A percentile compares a stretch with the other conserved stretches of the same genome.
These are phyloP conservation scores for Xanthorhoe spadicearia DNA, from an alignment of 2,888 invertebrate species.

Conservation along the genomic window DNA sequence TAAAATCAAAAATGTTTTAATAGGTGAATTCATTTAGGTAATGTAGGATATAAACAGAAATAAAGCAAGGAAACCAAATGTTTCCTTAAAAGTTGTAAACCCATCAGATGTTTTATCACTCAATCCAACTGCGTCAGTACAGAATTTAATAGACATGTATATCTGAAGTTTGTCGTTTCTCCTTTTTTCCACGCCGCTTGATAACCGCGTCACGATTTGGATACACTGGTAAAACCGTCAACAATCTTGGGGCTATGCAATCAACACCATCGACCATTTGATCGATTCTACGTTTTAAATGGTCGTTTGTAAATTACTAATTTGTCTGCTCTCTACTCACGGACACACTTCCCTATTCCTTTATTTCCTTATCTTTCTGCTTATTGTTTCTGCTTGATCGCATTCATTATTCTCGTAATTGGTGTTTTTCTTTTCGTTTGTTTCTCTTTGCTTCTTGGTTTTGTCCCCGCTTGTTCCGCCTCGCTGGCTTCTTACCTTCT, in stretches of 20 bases:
- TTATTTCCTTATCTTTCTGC: slow-evolving; percentile 18
- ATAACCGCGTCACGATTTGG: slow-evolving; percentile 81
- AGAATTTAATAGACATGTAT: slow-evolving; percentile 63
- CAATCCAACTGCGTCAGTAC: slow-evolving; percentile 54
- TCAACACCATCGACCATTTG: slow-evolving; percentile 48
- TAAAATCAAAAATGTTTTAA: not conserved
- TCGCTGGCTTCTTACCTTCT: slow-evolving; percentile 26
- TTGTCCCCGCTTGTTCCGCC: slow-evolving; percentile 15
- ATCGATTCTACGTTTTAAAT: slow-evolving; percentile 42
- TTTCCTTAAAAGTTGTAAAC: slow-evolving; percentile 1
- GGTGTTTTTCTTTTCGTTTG: not conserved
- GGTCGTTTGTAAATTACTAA: slow-evolving; percentile 35
- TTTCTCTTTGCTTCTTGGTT: slow-evolving; percentile 19
- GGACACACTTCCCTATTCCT: slow-evolving; percentile 32
- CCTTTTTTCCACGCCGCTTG: slow-evolving; percentile 84
- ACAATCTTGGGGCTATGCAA: slow-evolving; percentile 65
- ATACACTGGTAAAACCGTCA: slow-evolving; percentile 81
- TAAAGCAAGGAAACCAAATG: not conserved
- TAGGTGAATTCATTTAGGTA: not conserved
- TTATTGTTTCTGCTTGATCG: slow-evolving; percentile 16
- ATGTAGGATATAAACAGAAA: not conserved
- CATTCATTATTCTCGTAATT: slow-evolving; percentile 16
- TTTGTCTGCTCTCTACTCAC: slow-evolving; percentile 30
- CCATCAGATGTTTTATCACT: slow-evolving; percentile 29
- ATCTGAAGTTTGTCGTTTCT: slow-evolving; percentile 82